Evolutionary conservation across 2,113 vertebrate genomes (phyloP), one percentile per base, ranked within the genome.

Genomic region (Aix galericulata): DNA sequence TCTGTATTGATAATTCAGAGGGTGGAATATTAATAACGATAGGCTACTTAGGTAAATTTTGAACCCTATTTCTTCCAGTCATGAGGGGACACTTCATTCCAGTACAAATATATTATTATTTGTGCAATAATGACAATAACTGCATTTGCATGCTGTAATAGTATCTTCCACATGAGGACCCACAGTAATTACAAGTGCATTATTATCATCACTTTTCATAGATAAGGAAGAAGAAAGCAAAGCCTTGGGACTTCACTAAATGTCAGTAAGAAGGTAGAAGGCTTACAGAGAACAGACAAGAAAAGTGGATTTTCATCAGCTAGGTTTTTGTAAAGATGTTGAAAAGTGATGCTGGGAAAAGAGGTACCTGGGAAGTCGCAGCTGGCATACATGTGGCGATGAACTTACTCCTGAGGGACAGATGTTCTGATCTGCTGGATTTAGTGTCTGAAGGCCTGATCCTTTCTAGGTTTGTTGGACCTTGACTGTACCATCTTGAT

Each of bases 21-120:
- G 91, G 94, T 87, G 91, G 84, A 82, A 78, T 38, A 92, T 82
- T 92, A 87, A 85, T 72, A 86, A 86, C 67, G 48, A 87, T 4
- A 59, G 25, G 58, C 48, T 62, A 27, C 69, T 72, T 53, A 73
- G 86, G 83, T 67, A 86, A 72, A 88, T 66, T 82, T 66, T 46
- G 71, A 89, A 89, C 46, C 25, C 58, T 82, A n/a, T 29, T 87
- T 94, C 34, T 85, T 76, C 48, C 44, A 87, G 34, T 62, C 50
- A 79, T 32, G 38, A 79, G 21, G 58, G 21, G 48, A 91, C 50
- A 66, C n/a, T 86, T 81, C 13, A 44, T 82, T 86, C 68, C 46
- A 73, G 36, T 34, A 59, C 8, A 60, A 95, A 74, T 68, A 59
- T 27, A 56, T 87, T 69, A 82, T 73, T 86, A 90, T 77, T 82